Evolutionary conservation across 2,888 invertebrate species (phyloP).

Genomic region (Halictus ligatus): DNA sequence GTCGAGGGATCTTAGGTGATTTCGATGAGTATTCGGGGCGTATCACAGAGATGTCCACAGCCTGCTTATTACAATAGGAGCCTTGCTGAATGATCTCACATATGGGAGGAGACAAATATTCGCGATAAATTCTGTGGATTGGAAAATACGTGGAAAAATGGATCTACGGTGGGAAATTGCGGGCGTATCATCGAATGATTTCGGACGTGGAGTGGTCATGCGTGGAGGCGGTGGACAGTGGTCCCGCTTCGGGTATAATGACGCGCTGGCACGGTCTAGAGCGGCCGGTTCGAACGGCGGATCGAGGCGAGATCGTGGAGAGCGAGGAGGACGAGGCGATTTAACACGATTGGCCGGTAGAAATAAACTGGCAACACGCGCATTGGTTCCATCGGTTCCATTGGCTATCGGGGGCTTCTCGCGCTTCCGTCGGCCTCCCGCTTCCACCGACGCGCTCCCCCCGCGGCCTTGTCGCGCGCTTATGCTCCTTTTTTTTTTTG

Average conservation of each 20-base stretch:
- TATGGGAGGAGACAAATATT: not conserved
- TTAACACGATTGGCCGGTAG: constrained; percentile 84
- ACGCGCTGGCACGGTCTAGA: constrained; percentile 31
- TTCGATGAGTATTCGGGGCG: not conserved
- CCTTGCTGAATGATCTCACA: no score
- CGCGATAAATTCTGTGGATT: not conserved
- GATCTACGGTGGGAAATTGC: not conserved
- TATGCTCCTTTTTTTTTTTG: constrained; percentile 53
- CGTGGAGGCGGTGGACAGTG: not conserved
- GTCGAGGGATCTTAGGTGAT: not conserved
- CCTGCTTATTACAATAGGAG: no score
- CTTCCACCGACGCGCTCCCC: constrained; percentile 61
- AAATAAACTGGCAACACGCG: constrained; percentile 83
- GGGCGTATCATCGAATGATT: not conserved
- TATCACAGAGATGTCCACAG: no score
- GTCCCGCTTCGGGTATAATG: constrained; percentile 7
- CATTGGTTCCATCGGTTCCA: constrained; percentile 84
- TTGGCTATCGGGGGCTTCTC: constrained; percentile 76
- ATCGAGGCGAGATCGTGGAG: constrained; percentile 56
- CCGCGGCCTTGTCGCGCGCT: constrained; percentile 49
- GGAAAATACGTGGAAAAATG: not conserved
- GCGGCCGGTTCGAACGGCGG: constrained; percentile 35
- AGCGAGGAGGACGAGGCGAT: constrained; percentile 78
- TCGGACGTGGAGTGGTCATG: not conserved
- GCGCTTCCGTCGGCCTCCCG: constrained; percentile 69